Percentiles rank a stretch among this genome's conserved stretches.
Evolutionary conservation across 1,140 invertebrate genomes (phyloP).

Genomic region (Halyomorpha halys): DNA sequence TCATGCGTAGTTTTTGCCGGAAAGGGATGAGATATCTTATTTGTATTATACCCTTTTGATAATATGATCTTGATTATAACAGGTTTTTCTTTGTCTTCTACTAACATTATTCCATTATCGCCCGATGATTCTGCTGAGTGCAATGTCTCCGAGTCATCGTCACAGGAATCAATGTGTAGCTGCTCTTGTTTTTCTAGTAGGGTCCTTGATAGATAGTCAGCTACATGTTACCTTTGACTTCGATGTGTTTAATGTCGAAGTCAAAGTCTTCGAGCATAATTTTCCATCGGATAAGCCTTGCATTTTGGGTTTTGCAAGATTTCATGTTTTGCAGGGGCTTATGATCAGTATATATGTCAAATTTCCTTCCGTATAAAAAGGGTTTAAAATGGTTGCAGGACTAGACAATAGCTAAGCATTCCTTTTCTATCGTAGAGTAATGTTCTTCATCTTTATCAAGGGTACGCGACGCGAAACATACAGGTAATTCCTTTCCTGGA

Average conservation of each 20-base stretch:
- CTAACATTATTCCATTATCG: no score
- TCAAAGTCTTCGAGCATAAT: constrained; percentile 26
- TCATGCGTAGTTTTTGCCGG: no score
- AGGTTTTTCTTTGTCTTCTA: no score
- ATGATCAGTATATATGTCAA: constrained; percentile 38
- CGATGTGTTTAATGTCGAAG: constrained; percentile 29
- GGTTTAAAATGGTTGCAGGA: constrained; percentile 36
- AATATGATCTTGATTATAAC: no score
- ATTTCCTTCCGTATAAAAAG: constrained; percentile 39
- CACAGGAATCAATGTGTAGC: no score
- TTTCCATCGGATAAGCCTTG: constrained; percentile 29
- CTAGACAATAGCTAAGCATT: constrained; percentile 36
- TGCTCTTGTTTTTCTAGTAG: neutral
- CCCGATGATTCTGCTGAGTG: no score
- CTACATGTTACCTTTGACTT: constrained; percentile 33
- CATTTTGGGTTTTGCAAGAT: constrained; percentile 34
- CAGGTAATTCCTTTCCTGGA: constrained; percentile 33
- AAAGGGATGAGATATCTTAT: no score
- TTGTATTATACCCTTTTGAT: no score
- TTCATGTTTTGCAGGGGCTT: constrained; percentile 38
- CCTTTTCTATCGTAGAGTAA: constrained; percentile 35
- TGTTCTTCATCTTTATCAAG: constrained; percentile 31
- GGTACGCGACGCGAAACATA: constrained; percentile 32
- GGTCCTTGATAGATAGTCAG: constrained; percentile 24
- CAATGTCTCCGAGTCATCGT: no score